A percentile compares a stretch with the other conserved stretches of the same genome.
Conservation (phyloP, 2,888 invertebrate genomes). For the Calephelis perditalis region DNA sequence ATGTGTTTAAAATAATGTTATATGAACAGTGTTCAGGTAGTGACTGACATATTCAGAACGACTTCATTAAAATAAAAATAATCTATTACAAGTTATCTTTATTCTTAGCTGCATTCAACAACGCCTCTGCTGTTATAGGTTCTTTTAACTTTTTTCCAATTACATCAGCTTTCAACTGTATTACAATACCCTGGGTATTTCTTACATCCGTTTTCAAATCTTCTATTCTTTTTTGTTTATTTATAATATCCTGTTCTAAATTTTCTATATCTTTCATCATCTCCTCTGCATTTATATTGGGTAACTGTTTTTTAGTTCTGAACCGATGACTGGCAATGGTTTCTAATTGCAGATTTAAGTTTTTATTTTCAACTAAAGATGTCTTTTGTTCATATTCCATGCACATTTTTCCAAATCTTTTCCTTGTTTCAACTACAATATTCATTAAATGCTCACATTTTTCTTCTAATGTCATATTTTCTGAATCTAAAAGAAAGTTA, state of each 20-base stretch:
- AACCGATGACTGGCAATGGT: slow-evolving; percentile 47
- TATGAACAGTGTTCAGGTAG: too few relatives aligned
- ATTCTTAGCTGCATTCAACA: slow-evolving; percentile 47
- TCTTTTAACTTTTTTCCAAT: slow-evolving; percentile 42
- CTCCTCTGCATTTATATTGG: slow-evolving; percentile 37
- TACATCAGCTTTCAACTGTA: slow-evolving; percentile 48
- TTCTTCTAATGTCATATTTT: slow-evolving; percentile 43
- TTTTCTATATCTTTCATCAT: slow-evolving; percentile 45
- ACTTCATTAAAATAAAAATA: slow-evolving; percentile 28
- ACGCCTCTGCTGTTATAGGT: slow-evolving; percentile 45
- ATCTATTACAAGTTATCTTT: slow-evolving; percentile 23
- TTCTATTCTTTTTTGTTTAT: slow-evolving; percentile 41
- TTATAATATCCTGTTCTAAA: slow-evolving; percentile 43
- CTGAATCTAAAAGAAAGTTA: slow-evolving; percentile 38
- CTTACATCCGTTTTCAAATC: slow-evolving; percentile 38
- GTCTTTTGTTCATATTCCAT: slow-evolving; percentile 55
- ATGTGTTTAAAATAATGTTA: too few relatives aligned
- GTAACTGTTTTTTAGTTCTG: slow-evolving; percentile 44
- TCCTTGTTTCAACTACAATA: slow-evolving; percentile 66
- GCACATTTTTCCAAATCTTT: slow-evolving; percentile 55
- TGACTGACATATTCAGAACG: too few relatives aligned
- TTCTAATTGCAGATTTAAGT: slow-evolving; percentile 52
- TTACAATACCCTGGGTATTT: slow-evolving; percentile 47
- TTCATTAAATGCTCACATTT: slow-evolving; percentile 66
- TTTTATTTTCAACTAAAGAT: slow-evolving; percentile 50